phyloP scores from a whole-genome alignment of 37 sponge, comb jelly and placozoan genomes.

The Haliclona indistincta region DNA sequence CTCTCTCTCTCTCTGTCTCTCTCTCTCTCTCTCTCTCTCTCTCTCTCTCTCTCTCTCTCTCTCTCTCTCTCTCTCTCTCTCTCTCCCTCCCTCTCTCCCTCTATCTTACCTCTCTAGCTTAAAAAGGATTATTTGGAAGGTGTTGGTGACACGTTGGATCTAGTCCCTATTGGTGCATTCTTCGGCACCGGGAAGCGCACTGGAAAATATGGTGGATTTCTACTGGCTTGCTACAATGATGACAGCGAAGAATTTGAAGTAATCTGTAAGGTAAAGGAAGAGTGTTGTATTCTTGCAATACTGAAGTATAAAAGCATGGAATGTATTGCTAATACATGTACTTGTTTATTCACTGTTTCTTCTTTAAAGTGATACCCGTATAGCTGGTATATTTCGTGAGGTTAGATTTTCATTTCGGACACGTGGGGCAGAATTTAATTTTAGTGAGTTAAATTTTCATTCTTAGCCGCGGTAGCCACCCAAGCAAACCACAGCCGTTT shows the following conservation, averaged over 20 bases:
- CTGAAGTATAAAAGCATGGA: no score
- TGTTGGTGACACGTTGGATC: slow-evolving; percentile 94
- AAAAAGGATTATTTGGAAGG: slow-evolving; percentile 99
- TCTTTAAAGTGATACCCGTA: no score
- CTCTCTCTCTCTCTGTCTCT: slow-evolving; percentile 16
- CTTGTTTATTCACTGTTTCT: no score
- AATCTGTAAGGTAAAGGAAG: slow-evolving; percentile 89
- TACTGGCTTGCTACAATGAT: slow-evolving; percentile 95
- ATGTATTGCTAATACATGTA: no score
- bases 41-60: slow-evolving; percentile 39
- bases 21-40: slow-evolving; percentile 34
- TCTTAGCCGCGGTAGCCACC: no score
- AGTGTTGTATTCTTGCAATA: no score
- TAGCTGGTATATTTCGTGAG: no score
- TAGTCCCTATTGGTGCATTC: slow-evolving; percentile 95
- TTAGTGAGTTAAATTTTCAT: no score
- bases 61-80: not conserved
- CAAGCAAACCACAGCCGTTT: no score
- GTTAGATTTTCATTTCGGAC: no score
- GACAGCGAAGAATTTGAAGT: slow-evolving; percentile 93
- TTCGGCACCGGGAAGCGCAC: slow-evolving; percentile 95
- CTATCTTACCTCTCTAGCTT: slow-evolving; percentile 44
- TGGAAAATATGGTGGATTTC: slow-evolving; percentile 93
- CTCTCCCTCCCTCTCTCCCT: not conserved
- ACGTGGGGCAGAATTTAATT: no score